These are phyloP conservation scores for Halictus quadricinctus DNA, from an alignment of 2,888 invertebrate species.

Conservation along the genomic window DNA sequence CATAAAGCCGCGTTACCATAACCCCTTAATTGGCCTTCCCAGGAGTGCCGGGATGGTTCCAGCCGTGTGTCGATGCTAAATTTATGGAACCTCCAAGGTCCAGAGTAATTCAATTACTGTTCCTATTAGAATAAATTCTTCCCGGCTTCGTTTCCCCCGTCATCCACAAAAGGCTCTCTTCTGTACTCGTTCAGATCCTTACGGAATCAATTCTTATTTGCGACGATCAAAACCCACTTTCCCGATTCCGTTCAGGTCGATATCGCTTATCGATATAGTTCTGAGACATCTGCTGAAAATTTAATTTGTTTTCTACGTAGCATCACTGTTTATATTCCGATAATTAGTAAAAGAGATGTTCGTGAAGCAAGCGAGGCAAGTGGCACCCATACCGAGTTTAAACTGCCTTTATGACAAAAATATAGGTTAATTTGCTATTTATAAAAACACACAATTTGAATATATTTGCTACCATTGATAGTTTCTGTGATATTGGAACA, in stretches of 20 bases:
- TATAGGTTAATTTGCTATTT: too few relatives aligned
- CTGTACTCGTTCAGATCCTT: constrained; percentile 12
- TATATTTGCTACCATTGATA: too few relatives aligned
- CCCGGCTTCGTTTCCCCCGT: constrained; percentile 22
- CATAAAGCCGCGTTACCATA: constrained; percentile 72
- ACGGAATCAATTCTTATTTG: constrained; percentile 17
- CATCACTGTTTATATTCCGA: neutral
- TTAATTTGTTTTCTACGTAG: neutral
- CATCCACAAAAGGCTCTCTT: constrained; percentile 40
- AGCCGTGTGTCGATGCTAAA: constrained; percentile 65
- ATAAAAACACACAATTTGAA: too few relatives aligned
- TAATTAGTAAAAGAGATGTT: neutral
- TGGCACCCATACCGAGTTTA: neutral
- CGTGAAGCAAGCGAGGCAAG: neutral
- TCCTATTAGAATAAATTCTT: constrained; percentile 64
- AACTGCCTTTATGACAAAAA: neutral
- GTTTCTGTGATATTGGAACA: too few relatives aligned
- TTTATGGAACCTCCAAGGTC: constrained; percentile 66
- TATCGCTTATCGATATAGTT: neutral
- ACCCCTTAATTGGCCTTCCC: constrained; percentile 72
- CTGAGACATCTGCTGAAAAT: neutral
- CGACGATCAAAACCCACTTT: neutral
- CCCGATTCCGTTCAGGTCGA: neutral
- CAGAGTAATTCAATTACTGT: constrained; percentile 65
- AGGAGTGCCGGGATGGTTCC: constrained; percentile 57